Evolutionary conservation across 2,888 invertebrate genomes (phyloP).

Genomic region (Campaea margaritaria): DNA sequence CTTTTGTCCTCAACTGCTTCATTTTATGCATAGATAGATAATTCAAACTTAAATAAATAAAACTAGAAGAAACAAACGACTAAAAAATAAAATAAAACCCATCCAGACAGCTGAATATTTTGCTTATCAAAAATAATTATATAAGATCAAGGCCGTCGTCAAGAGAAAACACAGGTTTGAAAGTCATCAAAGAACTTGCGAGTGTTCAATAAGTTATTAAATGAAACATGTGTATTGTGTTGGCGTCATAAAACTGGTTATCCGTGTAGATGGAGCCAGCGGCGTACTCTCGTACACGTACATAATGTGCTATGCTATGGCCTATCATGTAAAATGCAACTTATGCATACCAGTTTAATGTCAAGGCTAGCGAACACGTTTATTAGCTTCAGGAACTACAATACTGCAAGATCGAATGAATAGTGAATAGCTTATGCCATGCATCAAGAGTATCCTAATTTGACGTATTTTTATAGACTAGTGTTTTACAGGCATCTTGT

Average conservation of each 20-base stretch:
- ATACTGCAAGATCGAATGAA: neutral
- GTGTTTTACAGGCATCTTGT: neutral
- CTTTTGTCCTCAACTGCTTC: too few species aligned
- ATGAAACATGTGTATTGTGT: neutral
- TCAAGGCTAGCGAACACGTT: slow-evolving; percentile 36
- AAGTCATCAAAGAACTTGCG: neutral
- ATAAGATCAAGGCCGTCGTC: neutral
- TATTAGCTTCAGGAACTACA: slow-evolving; percentile 14
- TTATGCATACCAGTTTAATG: slow-evolving; percentile 40
- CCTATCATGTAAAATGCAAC: slow-evolving; percentile 32
- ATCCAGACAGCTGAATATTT: neutral
- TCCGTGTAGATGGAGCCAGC: slow-evolving; percentile 6
- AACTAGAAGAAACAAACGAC: too few species aligned
- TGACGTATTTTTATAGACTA: neutral
- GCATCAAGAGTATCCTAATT: neutral
- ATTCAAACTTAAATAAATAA: too few species aligned
- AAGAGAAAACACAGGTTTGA: slow-evolving; percentile 4
- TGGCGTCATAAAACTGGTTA: slow-evolving; percentile 32
- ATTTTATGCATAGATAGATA: too few species aligned
- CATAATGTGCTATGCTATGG: slow-evolving; percentile 22
- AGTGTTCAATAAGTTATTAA: neutral
- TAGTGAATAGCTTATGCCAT: neutral
- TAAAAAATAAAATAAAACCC: neutral
- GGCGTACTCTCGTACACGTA: slow-evolving; percentile 5
- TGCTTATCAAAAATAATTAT: neutral